Evolutionary conservation across 1,140 invertebrate species (phyloP), one percentile per base, ranked within the genome.

Genomic region (Euglossa dilemma): DNA sequence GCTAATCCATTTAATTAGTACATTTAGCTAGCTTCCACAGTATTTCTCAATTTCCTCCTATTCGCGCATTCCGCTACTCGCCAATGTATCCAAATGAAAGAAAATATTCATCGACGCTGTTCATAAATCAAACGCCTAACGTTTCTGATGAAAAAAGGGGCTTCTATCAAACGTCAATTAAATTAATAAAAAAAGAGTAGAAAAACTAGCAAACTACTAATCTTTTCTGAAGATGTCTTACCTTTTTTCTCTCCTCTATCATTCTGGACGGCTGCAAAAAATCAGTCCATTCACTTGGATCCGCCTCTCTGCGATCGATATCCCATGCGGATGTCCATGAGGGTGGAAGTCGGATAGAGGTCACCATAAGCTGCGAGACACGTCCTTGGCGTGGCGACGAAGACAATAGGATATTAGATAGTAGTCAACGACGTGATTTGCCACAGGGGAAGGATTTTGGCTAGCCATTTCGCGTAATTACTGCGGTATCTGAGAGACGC

Each of bases 381-480:
- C 36, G 14, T 66, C 56, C 18, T 82, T 82, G 54, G 43, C 67
- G 57, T 25, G 20, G 20, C 59, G 50, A 2, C n/a, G 50, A 80
- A 84, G 82, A 79, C 76, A 72, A 72, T 84, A 52, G 57, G 59
- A 80, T 72, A 80, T 80, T 80, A 80, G 76, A 77, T 77, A 67
- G 52, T 12, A 69, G 66, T 83, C 80, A 87, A 64, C 54, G 71
- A 23, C 54, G 56, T 76, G 86, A 87, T 87, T 87, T 83, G 82
- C 85, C 67, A 76, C 72, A 72, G 81, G 76, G 64, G 72, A 75
- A 79, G 83, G 76, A 87, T 80, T 74, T 85, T 56, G 86, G 77
- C 50, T 73, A 78, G 57, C 79, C 82, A 85, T 87, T 77, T 82
- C 81, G 75, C 78, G 87, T 89, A 90, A 90, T 90, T 89, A 90